Base-by-base conservation (phyloP, 1,140 invertebrate species). In the Aphelenchoides besseyi region DNA sequence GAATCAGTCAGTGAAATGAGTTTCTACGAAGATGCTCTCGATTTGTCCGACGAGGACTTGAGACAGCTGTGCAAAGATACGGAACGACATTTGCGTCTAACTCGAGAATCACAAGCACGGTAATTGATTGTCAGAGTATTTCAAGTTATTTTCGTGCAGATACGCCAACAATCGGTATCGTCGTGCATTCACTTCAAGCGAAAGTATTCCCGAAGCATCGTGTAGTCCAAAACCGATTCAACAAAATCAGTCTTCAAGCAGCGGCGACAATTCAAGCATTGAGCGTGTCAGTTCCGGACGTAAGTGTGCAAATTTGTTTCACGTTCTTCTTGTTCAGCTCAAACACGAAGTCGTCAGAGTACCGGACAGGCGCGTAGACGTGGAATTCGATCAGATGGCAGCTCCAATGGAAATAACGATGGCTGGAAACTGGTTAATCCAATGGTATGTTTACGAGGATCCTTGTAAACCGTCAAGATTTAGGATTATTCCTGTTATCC, bases 241-340 rank as follows among this genome's bases (percentile, higher is more conserved):
- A 5, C 5, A 8, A 28, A 28, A 59, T 28, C 55, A 59, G 18
- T 59, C 55, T 8, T 59, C 55, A 28, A 59, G 55, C 55, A 59
- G 55, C 18, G 55, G 55, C 18, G 55, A 59, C 55, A 59, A 59
- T 59, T 59, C 55, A 23, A 59, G 55, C 55, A 59, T 59, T 23
- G 55, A 59, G 32, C 55, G 55, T 8, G 23, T 59, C 5, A 59
- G 55, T 59, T 59, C 5, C 12, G 55, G 55, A 33, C 55, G 55
- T 18, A 5, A 18, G 18, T 59, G n/a, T n/a, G 5, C 18, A 59
- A 33, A 12, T 23, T 16, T 48, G 12, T 48, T 48, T 23, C 41
- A 23, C 41, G 23, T 48, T 48, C 41, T 16, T 48, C 23, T 23
- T 48, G 41, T 48, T 48, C 5, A 59, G 18, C 55, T 8, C 55